Evolutionary conservation across 2,113 vertebrate genomes (phyloP).

Genomic region (Triplophysa tibetana): DNA sequence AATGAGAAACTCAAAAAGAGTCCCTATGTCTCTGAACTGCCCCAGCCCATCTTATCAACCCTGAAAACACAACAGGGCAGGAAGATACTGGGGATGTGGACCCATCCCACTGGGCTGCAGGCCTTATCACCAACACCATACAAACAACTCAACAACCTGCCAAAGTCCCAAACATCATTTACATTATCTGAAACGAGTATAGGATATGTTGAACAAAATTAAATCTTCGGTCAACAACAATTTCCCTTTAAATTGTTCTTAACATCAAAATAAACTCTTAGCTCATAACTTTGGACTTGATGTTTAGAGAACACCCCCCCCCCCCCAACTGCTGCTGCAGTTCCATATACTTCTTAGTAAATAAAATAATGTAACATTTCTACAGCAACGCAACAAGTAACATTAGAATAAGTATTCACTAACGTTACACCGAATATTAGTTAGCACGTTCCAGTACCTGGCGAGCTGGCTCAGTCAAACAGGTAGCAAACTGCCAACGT

Average conservation of each 20-base stretch:
- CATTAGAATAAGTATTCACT: too few relatives aligned
- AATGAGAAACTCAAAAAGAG: not conserved
- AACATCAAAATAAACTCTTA: not conserved
- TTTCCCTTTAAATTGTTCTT: not conserved
- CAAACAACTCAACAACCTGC: slow-evolving; percentile 40
- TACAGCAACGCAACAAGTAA: too few relatives aligned
- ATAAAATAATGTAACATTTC: not conserved
- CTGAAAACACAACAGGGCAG: slow-evolving; percentile 31
- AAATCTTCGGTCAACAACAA: not conserved
- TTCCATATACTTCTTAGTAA: too few relatives aligned
- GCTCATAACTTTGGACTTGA: not conserved
- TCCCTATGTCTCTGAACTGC: not conserved
- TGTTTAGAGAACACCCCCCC: not conserved
- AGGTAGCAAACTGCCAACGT: not conserved
- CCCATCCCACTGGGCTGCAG: slow-evolving; percentile 27
- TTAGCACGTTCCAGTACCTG: not conserved
- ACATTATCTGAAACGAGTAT: not conserved
- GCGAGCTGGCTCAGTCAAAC: not conserved
- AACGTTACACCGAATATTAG: too few relatives aligned
- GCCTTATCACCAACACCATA: slow-evolving; percentile 55
- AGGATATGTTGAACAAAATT: not conserved
- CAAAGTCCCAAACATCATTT: slow-evolving; percentile 12
- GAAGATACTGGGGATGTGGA: slow-evolving; percentile 37
- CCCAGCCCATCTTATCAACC: slow-evolving; percentile 44
- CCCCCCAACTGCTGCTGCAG: too few relatives aligned